phyloP scores from a whole-genome alignment of 2,888 invertebrate genomes.

The Dryomyza anilis region DNA sequence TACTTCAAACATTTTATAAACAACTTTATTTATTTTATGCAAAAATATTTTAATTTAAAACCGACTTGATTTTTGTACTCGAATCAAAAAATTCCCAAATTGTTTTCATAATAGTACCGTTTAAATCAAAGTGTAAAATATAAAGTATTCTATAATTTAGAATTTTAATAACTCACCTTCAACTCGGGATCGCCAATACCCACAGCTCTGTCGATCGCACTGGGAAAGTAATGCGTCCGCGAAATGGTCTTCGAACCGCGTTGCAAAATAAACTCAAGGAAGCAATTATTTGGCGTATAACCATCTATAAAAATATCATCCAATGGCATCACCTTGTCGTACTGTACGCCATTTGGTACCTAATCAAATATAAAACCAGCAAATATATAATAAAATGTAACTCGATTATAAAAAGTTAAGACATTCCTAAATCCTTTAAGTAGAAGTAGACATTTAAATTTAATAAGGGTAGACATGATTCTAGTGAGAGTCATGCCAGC shows the following conservation, averaged over 20 bases:
- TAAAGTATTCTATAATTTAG: not conserved
- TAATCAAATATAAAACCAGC: constrained; percentile 16
- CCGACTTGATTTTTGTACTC: not conserved
- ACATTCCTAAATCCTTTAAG: no score
- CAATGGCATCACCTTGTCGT: constrained; percentile 51
- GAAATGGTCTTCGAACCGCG: constrained; percentile 64
- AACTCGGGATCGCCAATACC: constrained; percentile 66
- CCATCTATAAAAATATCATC: constrained; percentile 42
- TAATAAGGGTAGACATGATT: no score
- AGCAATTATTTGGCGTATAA: constrained; percentile 46
- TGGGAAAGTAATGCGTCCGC: constrained; percentile 72
- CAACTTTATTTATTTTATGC: no score
- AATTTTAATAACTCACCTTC: constrained; percentile 58
- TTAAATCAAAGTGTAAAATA: no score
- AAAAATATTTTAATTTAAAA: no score
- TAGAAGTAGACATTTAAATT: no score
- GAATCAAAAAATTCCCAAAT: no score
- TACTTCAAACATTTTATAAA: no score
- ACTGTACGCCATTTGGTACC: constrained; percentile 56
- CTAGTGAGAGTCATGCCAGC: no score
- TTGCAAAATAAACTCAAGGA: constrained; percentile 63
- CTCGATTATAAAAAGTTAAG: not conserved
- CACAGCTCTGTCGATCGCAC: constrained; percentile 64
- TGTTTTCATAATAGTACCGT: no score
- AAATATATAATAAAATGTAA: not conserved